Evolutionary conservation across 1,140 invertebrate species (phyloP), one percentile per base, ranked within the genome.

Genomic region (Achroia grisella): DNA sequence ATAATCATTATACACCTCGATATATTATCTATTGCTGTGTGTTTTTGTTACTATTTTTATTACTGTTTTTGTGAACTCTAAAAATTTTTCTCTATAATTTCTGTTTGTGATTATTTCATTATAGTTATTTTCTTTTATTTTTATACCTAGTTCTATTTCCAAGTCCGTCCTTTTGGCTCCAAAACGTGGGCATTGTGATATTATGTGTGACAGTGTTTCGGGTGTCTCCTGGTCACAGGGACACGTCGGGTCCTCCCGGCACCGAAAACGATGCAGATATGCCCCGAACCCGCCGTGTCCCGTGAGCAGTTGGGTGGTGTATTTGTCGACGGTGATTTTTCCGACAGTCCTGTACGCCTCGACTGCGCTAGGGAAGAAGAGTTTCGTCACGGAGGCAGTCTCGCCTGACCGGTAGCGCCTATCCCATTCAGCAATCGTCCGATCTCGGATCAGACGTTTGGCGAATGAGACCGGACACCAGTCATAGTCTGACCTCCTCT

Each of bases 281-380:
- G 10, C 1, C n/a, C 15, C 10, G 17, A 44, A 44, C 13, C 42
- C 42, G 10, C 33, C 42, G 13, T 44, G 42, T 33, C 42, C 42
- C 4, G 42, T 44, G 0, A 44, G 1, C 0, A 44, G 8, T 10
- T 44, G 42, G 9, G 33, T 23, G 6, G 23, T 11, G 32, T 1
- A 44, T n/a, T n/a, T n/a, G n/a, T n/a, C 10, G 6, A 10, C 5
- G 4, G 8, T 8, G 8, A 36, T 29, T 5, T 48, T 40, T 14
- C 31, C 13, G 4, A 31, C 12, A 1, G 34, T 13, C 4, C 11
- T 12, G 11, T 40, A 40, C 1, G 45, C 45, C 3, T 4, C 11
- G 0, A 6, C 8, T 0, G n/a, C 31, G 10, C 12, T 13, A 0
- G 45, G 36, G 37, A 48, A 32, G 5, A 41, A 48, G 0, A 35